Conservation (phyloP, 2,113 vertebrate species). For the Mungos mungo region DNA sequence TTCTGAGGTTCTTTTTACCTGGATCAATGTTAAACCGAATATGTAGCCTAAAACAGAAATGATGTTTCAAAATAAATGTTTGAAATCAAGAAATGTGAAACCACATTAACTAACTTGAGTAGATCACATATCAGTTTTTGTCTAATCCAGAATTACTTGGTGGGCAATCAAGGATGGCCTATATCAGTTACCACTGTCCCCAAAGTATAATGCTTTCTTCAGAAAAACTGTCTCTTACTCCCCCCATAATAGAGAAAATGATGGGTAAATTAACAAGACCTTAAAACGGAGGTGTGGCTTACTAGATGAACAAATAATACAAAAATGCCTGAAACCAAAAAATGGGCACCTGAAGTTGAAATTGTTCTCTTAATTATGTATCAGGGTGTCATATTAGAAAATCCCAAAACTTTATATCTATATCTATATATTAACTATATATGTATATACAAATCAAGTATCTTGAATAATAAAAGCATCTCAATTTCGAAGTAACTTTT, state of each 20-base stretch:
- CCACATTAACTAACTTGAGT: neutral
- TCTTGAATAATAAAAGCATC: neutral
- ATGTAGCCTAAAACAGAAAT: neutral
- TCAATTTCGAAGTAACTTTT: slow-evolving; percentile 50
- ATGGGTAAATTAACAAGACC: neutral
- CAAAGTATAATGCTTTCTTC: neutral
- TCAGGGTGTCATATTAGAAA: neutral
- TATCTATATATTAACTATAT: neutral
- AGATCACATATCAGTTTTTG: neutral
- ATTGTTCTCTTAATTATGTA: neutral
- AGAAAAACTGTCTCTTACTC: neutral
- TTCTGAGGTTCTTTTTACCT: neutral
- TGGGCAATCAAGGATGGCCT: neutral
- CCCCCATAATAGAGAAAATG: neutral
- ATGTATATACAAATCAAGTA: neutral
- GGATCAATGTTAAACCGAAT: neutral
- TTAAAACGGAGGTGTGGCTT: neutral
- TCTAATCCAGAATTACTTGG: neutral
- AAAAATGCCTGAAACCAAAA: neutral
- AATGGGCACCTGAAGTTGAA: neutral
- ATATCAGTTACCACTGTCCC: neutral
- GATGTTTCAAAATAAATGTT: neutral
- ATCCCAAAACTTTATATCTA: neutral
- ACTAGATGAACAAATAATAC: neutral
- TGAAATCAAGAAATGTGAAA: neutral